Percentiles rank a stretch among this genome's conserved stretches.
Evolutionary conservation across 1,140 invertebrate genomes (phyloP).

Genomic region (Papilio polytes): DNA sequence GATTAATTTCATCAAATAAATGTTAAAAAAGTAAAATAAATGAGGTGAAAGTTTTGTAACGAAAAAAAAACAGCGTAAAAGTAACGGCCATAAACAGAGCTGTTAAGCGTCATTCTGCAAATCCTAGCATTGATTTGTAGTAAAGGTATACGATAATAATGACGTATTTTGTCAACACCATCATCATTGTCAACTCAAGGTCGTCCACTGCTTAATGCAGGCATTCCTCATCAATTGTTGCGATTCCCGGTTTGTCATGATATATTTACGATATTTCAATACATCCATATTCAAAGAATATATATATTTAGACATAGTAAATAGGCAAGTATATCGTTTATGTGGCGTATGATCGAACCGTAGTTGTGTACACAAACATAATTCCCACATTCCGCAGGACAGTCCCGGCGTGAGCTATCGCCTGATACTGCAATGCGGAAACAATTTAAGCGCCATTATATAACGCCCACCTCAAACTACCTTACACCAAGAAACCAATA

Average conservation of each 20-base stretch:
- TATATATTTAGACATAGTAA: background rate
- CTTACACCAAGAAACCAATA: conserved; percentile 26
- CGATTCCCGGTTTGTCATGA: too few species aligned
- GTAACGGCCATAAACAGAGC: background rate
- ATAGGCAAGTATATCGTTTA: background rate
- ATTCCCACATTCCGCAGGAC: conserved; percentile 36
- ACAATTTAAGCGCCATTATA: conserved; percentile 35
- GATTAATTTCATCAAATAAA: background rate
- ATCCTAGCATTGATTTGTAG: background rate
- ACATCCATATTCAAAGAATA: background rate
- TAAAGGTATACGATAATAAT: background rate
- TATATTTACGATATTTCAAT: background rate
- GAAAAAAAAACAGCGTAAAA: background rate
- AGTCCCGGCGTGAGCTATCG: conserved; percentile 18
- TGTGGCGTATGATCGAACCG: background rate
- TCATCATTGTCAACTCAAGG: too few species aligned
- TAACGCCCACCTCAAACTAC: conserved; percentile 25
- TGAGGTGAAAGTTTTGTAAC: background rate
- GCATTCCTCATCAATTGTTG: too few species aligned
- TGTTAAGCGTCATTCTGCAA: background rate
- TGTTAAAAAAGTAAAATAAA: background rate
- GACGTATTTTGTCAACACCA: background rate
- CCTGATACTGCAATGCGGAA: conserved; percentile 33
- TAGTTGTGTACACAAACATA: conserved; percentile 18
- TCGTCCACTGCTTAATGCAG: too few species aligned